Evolutionary conservation across 1,140 invertebrate genomes (phyloP).

Genomic region (Triops cancriformis): DNA sequence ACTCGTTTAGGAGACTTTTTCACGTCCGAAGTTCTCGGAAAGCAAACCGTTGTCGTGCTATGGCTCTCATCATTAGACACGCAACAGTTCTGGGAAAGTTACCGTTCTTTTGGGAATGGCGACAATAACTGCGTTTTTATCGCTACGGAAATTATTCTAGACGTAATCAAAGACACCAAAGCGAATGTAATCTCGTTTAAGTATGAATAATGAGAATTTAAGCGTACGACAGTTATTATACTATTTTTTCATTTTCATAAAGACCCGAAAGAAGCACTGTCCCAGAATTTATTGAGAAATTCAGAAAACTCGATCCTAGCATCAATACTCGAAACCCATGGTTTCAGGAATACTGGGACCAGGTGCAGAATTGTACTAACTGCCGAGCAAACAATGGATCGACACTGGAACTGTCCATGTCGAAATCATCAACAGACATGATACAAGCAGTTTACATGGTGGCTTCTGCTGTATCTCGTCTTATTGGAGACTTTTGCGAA

Average conservation of each 20-base stretch:
- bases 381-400: constrained; percentile 17
- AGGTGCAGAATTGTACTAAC: constrained; percentile 33
- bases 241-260: not conserved
- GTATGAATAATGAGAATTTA: not conserved
- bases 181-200: not conserved
- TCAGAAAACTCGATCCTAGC: constrained; percentile 34
- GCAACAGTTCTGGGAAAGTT: not conserved
- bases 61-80: not conserved
- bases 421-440: constrained; percentile 39
- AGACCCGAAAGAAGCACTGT: not conserved
- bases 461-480: constrained; percentile 35
- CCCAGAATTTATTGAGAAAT: constrained; percentile 35
- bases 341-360: constrained; percentile 41
- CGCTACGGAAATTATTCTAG: not conserved
- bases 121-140: not conserved
- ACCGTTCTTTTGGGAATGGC: not conserved
- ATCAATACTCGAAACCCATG: constrained; percentile 41
- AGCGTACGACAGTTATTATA: not conserved
- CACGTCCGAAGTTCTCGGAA: not conserved
- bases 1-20: not conserved
- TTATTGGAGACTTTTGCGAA: constrained; percentile 34
- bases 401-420: constrained; percentile 33
- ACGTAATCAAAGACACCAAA: not conserved
- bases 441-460: constrained; percentile 38
- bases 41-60: not conserved